Conservation (phyloP, 2,113 vertebrate genomes). For the Oostethus manadensis region DNA sequence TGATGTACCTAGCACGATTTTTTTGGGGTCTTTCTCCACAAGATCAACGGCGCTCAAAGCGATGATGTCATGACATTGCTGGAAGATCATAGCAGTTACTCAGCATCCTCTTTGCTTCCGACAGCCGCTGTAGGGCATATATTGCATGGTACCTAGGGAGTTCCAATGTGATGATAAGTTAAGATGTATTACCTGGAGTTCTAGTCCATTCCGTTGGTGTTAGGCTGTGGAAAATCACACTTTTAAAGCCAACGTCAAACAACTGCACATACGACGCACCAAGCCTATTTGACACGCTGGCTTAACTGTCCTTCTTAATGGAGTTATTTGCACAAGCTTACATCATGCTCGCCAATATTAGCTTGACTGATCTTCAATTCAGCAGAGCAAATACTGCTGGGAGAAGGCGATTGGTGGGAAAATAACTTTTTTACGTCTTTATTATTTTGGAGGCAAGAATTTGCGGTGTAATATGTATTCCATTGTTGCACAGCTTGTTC, state of each 20-base stretch:
- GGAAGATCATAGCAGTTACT: too few species aligned
- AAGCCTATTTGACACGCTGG: conserved; percentile 20
- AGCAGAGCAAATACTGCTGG: conserved; percentile 42
- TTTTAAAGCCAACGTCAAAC: conserved; percentile 30
- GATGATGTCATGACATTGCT: too few species aligned
- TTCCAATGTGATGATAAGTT: background rate
- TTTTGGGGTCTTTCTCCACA: too few species aligned
- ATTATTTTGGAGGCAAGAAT: background rate
- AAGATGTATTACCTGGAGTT: background rate
- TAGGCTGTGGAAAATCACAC: conserved; percentile 20
- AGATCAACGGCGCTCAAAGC: too few species aligned
- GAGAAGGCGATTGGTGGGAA: conserved; percentile 29
- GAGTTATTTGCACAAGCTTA: conserved; percentile 49
- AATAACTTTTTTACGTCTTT: background rate
- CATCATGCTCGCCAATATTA: conserved; percentile 34
- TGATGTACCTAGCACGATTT: too few species aligned
- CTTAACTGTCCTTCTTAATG: conserved; percentile 41
- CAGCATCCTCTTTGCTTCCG: background rate
- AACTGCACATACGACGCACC: conserved; percentile 13
- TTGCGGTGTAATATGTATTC: conserved; percentile 13
- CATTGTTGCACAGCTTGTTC: conserved; percentile 4
- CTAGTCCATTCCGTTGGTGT: background rate
- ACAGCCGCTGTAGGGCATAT: background rate
- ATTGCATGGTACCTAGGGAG: background rate
- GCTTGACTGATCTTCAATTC: conserved; percentile 51